These are phyloP conservation scores for Ophiodon elongatus DNA, from an alignment of 2,113 vertebrate species.

Conservation along the genomic window DNA sequence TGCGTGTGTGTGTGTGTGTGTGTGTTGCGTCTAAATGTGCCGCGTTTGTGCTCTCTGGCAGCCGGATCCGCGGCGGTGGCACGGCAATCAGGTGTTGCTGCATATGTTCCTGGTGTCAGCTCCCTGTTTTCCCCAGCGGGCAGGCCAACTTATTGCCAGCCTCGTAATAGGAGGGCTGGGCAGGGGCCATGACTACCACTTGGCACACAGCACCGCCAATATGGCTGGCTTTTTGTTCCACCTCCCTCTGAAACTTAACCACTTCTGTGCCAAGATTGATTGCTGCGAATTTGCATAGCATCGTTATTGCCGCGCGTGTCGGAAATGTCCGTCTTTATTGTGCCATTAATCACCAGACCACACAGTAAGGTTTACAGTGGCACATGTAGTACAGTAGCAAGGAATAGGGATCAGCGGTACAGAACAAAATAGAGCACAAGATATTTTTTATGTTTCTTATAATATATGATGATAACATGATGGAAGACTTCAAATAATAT, in stretches of 20 bases:
- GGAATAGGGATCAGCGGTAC: background rate
- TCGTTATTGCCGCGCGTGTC: conserved; percentile 81
- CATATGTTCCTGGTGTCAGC: conserved; percentile 90
- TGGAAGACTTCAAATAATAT: background rate
- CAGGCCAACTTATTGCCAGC: conserved; percentile 86
- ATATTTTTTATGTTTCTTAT: background rate
- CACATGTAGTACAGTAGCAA: background rate
- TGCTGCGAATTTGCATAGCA: conserved; percentile 84
- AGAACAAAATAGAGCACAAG: background rate
- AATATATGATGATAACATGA: too few relatives aligned
- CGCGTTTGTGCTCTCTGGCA: conserved; percentile 57
- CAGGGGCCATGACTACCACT: conserved; percentile 92
- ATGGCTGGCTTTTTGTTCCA: conserved; percentile 88
- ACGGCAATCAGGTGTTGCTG: conserved; percentile 79
- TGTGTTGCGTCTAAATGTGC: conserved; percentile 40
- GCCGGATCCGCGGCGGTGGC: conserved; percentile 39
- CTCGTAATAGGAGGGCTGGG: conserved; percentile 90
- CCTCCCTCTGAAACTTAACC: conserved; percentile 85
- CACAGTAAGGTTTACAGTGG: conserved; percentile 48
- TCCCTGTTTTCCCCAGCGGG: conserved; percentile 84
- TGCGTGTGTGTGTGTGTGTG: conserved; percentile 35
- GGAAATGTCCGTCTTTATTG: conserved; percentile 81
- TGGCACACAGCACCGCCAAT: conserved; percentile 91
- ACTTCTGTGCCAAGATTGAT: conserved; percentile 84
- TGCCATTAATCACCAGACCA: conserved; percentile 66